These are phyloP conservation scores for Bactericera cockerelli DNA, from an alignment of 1,140 invertebrate genomes.

Conservation along the genomic window DNA sequence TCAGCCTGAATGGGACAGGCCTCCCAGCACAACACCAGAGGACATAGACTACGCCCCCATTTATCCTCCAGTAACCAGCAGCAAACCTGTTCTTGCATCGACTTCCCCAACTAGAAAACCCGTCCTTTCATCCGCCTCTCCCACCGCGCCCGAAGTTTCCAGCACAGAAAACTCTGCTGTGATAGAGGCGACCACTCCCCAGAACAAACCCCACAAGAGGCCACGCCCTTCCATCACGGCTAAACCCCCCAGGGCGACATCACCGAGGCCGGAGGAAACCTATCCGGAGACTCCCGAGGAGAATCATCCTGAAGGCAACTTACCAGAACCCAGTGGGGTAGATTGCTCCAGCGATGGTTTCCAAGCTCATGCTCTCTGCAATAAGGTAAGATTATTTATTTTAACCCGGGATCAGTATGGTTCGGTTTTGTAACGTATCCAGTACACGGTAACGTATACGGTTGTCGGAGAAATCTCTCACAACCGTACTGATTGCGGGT, in stretches of 20 bases:
- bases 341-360: not conserved
- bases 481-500: no score
- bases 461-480: no score
- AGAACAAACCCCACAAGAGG: conserved; percentile 12
- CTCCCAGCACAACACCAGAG: conserved; percentile 40
- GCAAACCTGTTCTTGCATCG: conserved; percentile 1
- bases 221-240: not conserved
- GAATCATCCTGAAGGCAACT: no score
- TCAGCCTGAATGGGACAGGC: conserved; percentile 51
- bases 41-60: conserved; percentile 9
- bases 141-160: conserved; percentile 10
- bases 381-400: not conserved
- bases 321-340: not conserved
- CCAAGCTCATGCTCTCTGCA: not conserved
- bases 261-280: not conserved
- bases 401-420: no score
- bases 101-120: no score
- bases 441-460: no score
- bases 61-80: conserved; percentile 14
- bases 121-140: no score
- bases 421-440: no score
- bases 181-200: conserved; percentile 11
- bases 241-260: not conserved
- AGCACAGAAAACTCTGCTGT: conserved; percentile 15
- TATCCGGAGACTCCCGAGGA: no score